These are phyloP conservation scores for Carabus problematicus DNA, from an alignment of 2,888 invertebrate genomes.

Conservation along the genomic window DNA sequence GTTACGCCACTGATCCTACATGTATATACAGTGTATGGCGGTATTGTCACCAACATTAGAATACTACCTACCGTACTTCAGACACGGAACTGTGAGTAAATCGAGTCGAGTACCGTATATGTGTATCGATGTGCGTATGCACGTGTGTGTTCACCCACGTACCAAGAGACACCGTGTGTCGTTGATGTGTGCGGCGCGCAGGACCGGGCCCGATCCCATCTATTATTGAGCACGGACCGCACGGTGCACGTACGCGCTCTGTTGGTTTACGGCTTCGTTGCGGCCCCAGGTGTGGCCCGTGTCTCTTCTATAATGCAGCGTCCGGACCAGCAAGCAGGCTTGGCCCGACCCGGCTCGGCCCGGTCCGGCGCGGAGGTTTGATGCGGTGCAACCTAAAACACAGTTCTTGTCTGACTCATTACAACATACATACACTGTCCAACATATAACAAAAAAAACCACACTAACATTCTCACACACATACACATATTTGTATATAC, in stretches of 20 bases:
- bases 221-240: slow-evolving; percentile 49
- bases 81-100: neutral
- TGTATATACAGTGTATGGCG: too few species aligned
- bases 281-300: slow-evolving; percentile 42
- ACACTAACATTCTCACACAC: slow-evolving; percentile 4
- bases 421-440: too few species aligned
- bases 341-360: neutral
- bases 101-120: neutral
- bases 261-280: slow-evolving; percentile 36
- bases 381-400: too few species aligned
- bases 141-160: neutral
- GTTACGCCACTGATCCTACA: too few species aligned
- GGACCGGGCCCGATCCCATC: slow-evolving; percentile 44
- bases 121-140: neutral
- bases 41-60: too few species aligned
- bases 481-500: neutral
- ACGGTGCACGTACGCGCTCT: slow-evolving; percentile 47
- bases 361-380: too few species aligned
- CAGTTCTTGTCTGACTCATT: too few species aligned
- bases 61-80: too few species aligned
- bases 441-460: too few species aligned
- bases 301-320: slow-evolving; percentile 41
- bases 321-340: slow-evolving; percentile 12
- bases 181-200: slow-evolving; percentile 23
- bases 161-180: slow-evolving; percentile 14